Conservation (phyloP, 2,113 vertebrate genomes). For the Carlito syrichta region DNA sequence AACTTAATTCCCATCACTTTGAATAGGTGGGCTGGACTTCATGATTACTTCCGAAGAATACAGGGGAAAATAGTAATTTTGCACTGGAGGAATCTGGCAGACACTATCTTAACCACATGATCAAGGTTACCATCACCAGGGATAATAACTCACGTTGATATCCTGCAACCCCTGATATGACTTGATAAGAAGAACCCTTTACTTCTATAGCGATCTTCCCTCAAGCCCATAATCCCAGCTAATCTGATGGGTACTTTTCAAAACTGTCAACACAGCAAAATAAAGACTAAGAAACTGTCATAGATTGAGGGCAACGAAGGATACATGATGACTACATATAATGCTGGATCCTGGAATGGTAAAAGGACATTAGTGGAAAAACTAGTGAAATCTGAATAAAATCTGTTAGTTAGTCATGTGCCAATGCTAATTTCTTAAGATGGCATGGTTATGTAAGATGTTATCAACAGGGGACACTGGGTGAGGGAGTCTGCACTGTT, state of each 20-base stretch:
- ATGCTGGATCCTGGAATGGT: not conserved
- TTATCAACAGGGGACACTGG: not conserved
- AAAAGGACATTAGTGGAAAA: not conserved
- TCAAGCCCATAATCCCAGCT: not conserved
- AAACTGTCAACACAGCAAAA: not conserved
- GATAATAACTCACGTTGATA: not conserved
- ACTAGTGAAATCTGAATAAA: not conserved
- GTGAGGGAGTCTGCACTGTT: not conserved
- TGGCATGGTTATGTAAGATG: not conserved
- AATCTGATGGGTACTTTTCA: not conserved
- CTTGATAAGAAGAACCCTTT: not conserved
- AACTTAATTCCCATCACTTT: not conserved
- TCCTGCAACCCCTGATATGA: not conserved
- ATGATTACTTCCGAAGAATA: not conserved
- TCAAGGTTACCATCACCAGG: not conserved
- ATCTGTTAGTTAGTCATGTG: not conserved
- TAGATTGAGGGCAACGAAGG: not conserved
- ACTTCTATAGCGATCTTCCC: not conserved
- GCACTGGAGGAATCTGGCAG: not conserved
- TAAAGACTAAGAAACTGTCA: not conserved
- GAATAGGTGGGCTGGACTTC: not conserved
- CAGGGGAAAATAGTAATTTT: not conserved
- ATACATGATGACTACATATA: not conserved
- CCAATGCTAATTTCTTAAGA: not conserved
- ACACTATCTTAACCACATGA: not conserved